phyloP scores from a whole-genome alignment of 1,140 invertebrate genomes.

The Lasaia peninsularis region DNA sequence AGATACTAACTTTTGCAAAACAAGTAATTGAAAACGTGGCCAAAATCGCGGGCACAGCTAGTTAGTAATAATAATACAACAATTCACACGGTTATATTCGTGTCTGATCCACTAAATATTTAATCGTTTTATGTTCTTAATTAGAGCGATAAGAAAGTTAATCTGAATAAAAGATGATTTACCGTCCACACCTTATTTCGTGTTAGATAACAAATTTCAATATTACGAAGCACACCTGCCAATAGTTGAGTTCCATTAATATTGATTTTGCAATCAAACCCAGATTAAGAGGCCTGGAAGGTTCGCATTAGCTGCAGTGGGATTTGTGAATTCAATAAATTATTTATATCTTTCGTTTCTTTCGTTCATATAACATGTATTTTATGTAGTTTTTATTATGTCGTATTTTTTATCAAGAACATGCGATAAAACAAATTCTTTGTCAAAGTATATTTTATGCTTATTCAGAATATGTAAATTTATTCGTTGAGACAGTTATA shows the following conservation, averaged over 20 bases:
- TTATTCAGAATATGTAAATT: no score
- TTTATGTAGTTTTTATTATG: no score
- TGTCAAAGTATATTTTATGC: no score
- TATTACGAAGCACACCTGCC: constrained; percentile 52
- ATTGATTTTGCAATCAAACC: constrained; percentile 71
- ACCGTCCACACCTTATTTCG: constrained; percentile 51
- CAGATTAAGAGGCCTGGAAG: constrained; percentile 44
- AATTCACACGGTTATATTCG: not conserved
- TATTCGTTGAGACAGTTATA: no score
- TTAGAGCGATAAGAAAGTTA: constrained; percentile 46
- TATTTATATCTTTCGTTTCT: not conserved
- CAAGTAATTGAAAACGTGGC: no score
- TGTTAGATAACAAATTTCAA: constrained; percentile 57
- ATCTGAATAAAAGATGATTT: constrained; percentile 51
- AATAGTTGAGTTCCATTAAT: constrained; percentile 44
- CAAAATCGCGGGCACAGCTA: no score
- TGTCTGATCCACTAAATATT: constrained; percentile 17
- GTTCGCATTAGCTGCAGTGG: constrained; percentile 33
- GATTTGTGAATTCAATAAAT: constrained; percentile 41
- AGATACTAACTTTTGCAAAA: no score
- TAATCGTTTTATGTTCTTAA: constrained; percentile 41
- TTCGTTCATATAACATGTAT: no score
- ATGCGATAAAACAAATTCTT: no score
- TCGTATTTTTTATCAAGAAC: no score
- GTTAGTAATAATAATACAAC: no score